Conservation (phyloP, 2,113 vertebrate species). For the Poeciliopsis prolifica region DNA sequence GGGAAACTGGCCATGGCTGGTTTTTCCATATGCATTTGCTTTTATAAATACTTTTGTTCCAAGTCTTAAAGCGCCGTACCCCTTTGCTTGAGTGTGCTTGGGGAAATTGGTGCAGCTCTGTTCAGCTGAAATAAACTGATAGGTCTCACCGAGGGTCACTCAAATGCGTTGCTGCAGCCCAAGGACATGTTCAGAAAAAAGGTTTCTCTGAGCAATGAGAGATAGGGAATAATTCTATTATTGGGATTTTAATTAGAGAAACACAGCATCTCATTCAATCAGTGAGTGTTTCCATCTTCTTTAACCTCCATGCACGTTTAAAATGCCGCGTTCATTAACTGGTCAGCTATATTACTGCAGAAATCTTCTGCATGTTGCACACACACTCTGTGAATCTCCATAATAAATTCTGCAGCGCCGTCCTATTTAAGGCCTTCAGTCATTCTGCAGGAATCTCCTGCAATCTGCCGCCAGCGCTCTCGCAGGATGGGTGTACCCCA, state of each 20-base stretch:
- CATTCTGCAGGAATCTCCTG: background rate
- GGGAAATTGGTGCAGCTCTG: background rate
- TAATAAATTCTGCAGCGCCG: background rate
- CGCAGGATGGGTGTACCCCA: background rate
- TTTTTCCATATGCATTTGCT: background rate
- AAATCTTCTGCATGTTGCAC: background rate
- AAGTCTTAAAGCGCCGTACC: background rate
- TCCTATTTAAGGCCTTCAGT: background rate
- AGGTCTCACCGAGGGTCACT: too few relatives aligned
- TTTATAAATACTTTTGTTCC: background rate
- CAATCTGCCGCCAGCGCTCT: background rate
- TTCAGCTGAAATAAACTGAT: background rate
- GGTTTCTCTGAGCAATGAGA: slow-evolving; percentile 25
- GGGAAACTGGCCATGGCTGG: background rate
- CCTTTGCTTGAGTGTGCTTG: too few relatives aligned
- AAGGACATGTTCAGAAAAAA: slow-evolving; percentile 7
- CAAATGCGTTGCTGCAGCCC: background rate
- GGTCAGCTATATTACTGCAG: background rate
- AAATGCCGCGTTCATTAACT: background rate
- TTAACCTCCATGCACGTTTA: background rate
- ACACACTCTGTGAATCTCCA: too few relatives aligned
- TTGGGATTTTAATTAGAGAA: background rate
- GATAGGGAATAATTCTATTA: background rate
- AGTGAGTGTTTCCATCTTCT: background rate
- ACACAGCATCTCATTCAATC: background rate